These are phyloP conservation scores for Notolepis coatsorum DNA, from an alignment of 2,797 vertebrate species.

Conservation along the genomic window DNA sequence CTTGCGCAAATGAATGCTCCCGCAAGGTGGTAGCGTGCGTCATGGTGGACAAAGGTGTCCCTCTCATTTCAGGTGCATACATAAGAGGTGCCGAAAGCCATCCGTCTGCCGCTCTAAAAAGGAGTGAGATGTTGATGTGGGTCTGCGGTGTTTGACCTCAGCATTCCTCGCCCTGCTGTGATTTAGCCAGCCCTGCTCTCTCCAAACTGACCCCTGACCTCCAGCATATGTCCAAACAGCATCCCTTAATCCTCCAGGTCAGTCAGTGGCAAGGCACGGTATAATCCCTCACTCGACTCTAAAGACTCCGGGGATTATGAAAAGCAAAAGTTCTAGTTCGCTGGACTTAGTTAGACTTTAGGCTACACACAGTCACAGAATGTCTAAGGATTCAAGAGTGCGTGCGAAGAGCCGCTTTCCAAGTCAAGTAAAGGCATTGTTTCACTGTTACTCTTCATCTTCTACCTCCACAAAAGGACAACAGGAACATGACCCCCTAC, in stretches of 20 bases:
- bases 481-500: slow-evolving; percentile 48
- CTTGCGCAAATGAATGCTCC: no score
- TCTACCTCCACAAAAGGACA: slow-evolving; percentile 37
- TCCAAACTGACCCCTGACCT: slow-evolving; percentile 64
- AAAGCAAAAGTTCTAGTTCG: slow-evolving; percentile 6
- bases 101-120: slow-evolving; percentile 8
- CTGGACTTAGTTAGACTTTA: slow-evolving; percentile 19
- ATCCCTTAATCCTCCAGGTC: slow-evolving; percentile 63
- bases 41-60: slow-evolving; percentile 23
- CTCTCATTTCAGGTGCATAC: slow-evolving; percentile 29
- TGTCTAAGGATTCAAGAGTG: neutral
- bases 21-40: slow-evolving; percentile 4
- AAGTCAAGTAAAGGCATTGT: slow-evolving; percentile 15
- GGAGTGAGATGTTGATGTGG: slow-evolving; percentile 29
- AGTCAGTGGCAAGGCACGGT: slow-evolving; percentile 25
- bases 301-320: neutral
- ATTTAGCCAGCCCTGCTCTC: slow-evolving; percentile 55
- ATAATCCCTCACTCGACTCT: slow-evolving; percentile 16
- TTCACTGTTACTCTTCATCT: slow-evolving; percentile 35
- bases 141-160: slow-evolving; percentile 60
- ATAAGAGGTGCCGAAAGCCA: slow-evolving; percentile 25
- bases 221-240: slow-evolving; percentile 75
- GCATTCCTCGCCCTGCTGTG: slow-evolving; percentile 73
- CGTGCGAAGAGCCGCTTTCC: slow-evolving; percentile 9
- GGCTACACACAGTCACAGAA: neutral